Base-by-base conservation (phyloP, 2,888 invertebrate genomes). In the Neoascia interrupta region DNA sequence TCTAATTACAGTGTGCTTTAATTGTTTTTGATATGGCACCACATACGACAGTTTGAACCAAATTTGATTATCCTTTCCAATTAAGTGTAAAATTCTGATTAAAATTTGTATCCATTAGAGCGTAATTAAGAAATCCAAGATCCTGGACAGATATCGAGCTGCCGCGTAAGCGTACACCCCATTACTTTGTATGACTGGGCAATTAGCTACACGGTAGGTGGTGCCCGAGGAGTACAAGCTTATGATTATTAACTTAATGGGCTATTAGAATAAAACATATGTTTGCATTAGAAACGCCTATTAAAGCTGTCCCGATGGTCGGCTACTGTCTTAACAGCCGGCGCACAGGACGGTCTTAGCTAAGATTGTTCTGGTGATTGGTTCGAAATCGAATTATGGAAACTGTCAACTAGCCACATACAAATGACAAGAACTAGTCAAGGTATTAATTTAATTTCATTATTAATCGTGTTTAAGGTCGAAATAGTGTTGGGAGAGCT, bases 391-490 rank as follows among this genome's bases (percentile, higher is more conserved):
- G n/a, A 37, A 58, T 56, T 73, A 63, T 53, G 45, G 49, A n/a
- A 63, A 63, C 64, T 72, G 64, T 72, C 64, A 49, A 49, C 66
- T n/a, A 37, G 19, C 21, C 5, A n/a, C 16, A 56, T 15, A 15
- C 23, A 31, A 68, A 34, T 58, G 68, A 68, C 68, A 49, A 68
- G 31, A 68, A 31, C 49, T 49, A 45, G 47, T 19, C 31, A 28
- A 53, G 58, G 13, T 58, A 73, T 45, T 60, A 53, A 66, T 66
- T 60, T 31, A 60, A 53, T 58, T 53, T 16, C 21, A 53, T 34
- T 60, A n/a, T 45, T 45, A 66, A 73, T 73, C 53, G 58, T 31
- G 58, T 73, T 66, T 66, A 53, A 73, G 73, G 66, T 64, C 64
- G 47, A 37, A 21, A 58, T 26, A 19, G 26, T 51, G 43, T 23